phyloP scores from a whole-genome alignment of 2,888 invertebrate genomes.

The Athalia cordata region DNA sequence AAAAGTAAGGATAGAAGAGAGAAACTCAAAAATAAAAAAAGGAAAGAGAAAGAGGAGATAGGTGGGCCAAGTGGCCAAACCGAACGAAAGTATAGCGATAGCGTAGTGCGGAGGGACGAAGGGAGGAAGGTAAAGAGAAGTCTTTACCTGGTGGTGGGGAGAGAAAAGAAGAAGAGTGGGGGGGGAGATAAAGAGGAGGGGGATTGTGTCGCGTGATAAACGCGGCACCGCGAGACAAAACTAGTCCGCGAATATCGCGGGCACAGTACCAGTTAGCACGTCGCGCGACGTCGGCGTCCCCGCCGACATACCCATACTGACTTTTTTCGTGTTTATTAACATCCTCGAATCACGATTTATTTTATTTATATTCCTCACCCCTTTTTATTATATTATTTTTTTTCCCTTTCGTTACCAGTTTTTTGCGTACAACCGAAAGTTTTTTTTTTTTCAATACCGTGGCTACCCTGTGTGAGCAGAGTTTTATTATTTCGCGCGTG shows the following conservation, averaged over 20 bases:
- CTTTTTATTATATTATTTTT: background rate
- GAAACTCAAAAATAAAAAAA: background rate
- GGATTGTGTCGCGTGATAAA: constrained; percentile 43
- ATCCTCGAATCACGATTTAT: no score
- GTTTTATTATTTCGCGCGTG: background rate
- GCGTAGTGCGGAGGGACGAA: background rate
- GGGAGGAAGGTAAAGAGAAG: background rate
- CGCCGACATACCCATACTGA: no score
- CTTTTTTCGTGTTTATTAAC: no score
- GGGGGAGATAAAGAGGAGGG: background rate
- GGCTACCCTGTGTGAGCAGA: background rate
- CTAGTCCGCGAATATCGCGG: constrained; percentile 44
- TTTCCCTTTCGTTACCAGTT: background rate
- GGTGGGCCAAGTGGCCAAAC: constrained; percentile 27
- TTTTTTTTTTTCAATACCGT: background rate
- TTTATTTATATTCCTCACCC: background rate
- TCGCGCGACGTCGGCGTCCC: background rate
- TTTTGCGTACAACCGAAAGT: background rate
- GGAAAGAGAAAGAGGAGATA: background rate
- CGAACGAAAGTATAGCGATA: background rate
- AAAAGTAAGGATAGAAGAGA: background rate
- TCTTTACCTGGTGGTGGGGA: background rate
- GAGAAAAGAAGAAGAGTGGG: background rate
- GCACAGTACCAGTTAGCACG: background rate
- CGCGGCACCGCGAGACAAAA: constrained; percentile 40